A percentile compares a stretch with the other conserved stretches of the same genome.
Conservation (phyloP, 2,113 vertebrate species). For the Mohoua ochrocephala region DNA sequence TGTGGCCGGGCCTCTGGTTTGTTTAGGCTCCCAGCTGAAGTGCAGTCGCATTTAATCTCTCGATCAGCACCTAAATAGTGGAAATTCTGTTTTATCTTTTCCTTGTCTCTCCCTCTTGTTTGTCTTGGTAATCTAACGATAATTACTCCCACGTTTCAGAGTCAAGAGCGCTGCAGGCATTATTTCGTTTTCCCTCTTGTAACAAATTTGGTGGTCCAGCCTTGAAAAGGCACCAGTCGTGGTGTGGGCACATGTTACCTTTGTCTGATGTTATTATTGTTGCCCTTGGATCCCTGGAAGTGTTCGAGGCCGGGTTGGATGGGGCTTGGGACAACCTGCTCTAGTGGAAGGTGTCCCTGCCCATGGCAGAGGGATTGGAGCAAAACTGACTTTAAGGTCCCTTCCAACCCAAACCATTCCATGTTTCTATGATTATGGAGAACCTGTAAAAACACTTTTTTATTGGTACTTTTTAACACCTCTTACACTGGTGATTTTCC, state of each 20-base stretch:
- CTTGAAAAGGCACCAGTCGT: not conserved
- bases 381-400: not conserved
- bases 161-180: not conserved
- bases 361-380: not conserved
- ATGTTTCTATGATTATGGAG: not conserved
- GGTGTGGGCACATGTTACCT: not conserved
- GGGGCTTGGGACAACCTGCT: not conserved
- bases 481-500: not conserved
- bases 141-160: not conserved
- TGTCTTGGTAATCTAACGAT: slow-evolving; percentile 3
- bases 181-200: not conserved
- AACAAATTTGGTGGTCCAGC: not conserved
- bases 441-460: not conserved
- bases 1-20: slow-evolving; percentile 22
- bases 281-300: not conserved
- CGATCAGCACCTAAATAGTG: not conserved
- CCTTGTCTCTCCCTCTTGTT: slow-evolving; percentile 9
- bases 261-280: not conserved
- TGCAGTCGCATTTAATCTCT: not conserved
- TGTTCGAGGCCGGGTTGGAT: not conserved
- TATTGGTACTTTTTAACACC: not conserved
- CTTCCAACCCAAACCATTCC: not conserved
- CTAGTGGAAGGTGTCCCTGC: not conserved
- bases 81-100: slow-evolving; percentile 35
- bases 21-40: slow-evolving; percentile 1